A percentile compares a stretch with the other conserved stretches of the same genome.
These are phyloP conservation scores for Cheilosia scutellata DNA, from an alignment of 2,888 invertebrate species.

Conservation along the genomic window DNA sequence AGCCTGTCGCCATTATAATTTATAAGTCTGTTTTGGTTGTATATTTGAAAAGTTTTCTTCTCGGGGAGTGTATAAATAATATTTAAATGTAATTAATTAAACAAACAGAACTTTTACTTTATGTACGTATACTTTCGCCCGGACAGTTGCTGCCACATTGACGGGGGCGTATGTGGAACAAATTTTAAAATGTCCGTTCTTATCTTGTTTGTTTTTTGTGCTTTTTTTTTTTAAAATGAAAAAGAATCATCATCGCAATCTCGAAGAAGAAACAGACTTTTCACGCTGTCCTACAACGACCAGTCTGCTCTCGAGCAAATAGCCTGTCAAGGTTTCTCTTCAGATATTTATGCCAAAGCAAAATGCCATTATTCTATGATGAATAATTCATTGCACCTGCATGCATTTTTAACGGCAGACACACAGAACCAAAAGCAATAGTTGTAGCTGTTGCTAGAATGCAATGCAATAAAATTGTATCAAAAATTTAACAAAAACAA, in stretches of 20 bases:
- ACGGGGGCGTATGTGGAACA: slow-evolving; percentile 36
- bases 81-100: slow-evolving; percentile 48
- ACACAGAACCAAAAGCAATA: slow-evolving; percentile 62
- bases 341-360: slow-evolving; percentile 71
- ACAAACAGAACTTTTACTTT: background rate
- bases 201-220: background rate
- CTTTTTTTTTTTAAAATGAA: slow-evolving; percentile 20
- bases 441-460: slow-evolving; percentile 48
- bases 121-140: background rate
- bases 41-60: slow-evolving; percentile 14
- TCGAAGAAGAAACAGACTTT: slow-evolving; percentile 8
- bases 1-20: slow-evolving; percentile 6
- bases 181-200: slow-evolving; percentile 7
- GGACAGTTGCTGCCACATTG: background rate
- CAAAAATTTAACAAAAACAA: slow-evolving; percentile 74
- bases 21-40: background rate
- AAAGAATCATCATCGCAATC: background rate
- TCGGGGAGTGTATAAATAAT: slow-evolving; percentile 16
- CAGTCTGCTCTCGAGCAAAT: slow-evolving; percentile 55
- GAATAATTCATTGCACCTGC: slow-evolving; percentile 74
- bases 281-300: slow-evolving; percentile 28
- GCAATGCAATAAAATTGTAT: slow-evolving; percentile 71
- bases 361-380: slow-evolving; percentile 73
- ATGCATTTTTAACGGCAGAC: slow-evolving; percentile 71
- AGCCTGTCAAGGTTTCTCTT: slow-evolving; percentile 63